Evolutionary conservation across 2,797 vertebrate genomes (phyloP), one percentile per base, ranked within the genome.

Genomic region (Atherinosoma microstoma): DNA sequence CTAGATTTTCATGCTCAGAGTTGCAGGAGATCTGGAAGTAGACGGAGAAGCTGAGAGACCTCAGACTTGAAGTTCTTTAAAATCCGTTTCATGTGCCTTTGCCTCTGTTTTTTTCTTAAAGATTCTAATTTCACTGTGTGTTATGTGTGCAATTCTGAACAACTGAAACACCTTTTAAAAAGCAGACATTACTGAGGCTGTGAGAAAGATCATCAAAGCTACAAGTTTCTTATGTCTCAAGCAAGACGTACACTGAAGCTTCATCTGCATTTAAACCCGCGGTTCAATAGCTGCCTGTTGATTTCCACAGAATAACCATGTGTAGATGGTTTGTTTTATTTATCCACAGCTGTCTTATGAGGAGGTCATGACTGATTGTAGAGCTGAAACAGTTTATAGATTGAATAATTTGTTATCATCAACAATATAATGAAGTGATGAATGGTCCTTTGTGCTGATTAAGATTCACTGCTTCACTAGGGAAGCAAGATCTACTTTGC

Each of bases 251-350:
- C 49, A 49, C 40, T 16, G 2, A 42, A 42, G 40, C 15, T 42
- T 42, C 40, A 15, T 42, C 15, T 8, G 34, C 34, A 35, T 10
- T 35, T 35, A 35, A 35, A 35, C 6, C 9, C 8, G 9, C 9
- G 6, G 34, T 35, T 35, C 34, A 35, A 3, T 0, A 42, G 40
- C 15, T 16, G 40, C 40, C 12, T 42, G 40, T 16, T 40, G 38
- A 13, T 11, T 42, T 42, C 16, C 15, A 16, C 30, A 51, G 0
- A 20, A 24, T 47, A 2, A 47, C 32, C n/a, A 16, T 1, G 45
- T 65, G 51, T 24, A 20, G 16, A 10, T 53, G n/a, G 24, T 65
- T 54, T 53, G n/a, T 36, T 65, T 65, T 65, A 24, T 35, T 65
- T 35, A 53, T 65, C 47, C 11, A 35, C 32, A 27, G 22, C 24